A percentile compares a stretch with the other conserved stretches of the same genome.
Conservation (phyloP, 2,113 vertebrate genomes). For the Daphoenositta chrysoptera region DNA sequence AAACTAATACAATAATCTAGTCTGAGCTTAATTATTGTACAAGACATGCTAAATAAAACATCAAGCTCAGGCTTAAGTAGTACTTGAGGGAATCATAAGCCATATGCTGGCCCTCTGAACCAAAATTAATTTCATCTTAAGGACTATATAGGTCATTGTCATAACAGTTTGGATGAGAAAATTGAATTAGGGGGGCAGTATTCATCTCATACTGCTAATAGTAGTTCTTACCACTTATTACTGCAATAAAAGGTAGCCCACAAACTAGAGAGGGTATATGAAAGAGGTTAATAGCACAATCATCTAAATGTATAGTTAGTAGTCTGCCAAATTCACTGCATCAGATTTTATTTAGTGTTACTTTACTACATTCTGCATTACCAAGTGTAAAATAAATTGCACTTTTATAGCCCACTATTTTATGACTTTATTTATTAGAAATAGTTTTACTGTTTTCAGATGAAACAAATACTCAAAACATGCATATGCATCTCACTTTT, state of each 20-base stretch:
- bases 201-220: not conserved
- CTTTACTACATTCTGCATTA: not conserved
- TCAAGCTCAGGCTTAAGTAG: not conserved
- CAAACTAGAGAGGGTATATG: not conserved
- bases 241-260: constrained; percentile 34
- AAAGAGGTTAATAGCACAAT: constrained; percentile 21
- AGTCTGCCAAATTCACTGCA: constrained; percentile 4
- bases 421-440: constrained; percentile 28
- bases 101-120: not conserved
- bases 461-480: not conserved
- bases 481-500: not conserved
- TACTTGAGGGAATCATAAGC: not conserved
- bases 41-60: not conserved
- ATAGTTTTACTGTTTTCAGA: not conserved
- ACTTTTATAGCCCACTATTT: constrained; percentile 23
- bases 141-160: not conserved
- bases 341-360: constrained; percentile 61
- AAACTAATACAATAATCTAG: not conserved
- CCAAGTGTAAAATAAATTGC: constrained; percentile 18
- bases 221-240: not conserved
- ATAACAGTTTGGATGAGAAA: constrained; percentile 3
- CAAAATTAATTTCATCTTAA: constrained; percentile 21
- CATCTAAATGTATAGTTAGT: not conserved
- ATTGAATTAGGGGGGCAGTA: not conserved
- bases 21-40: not conserved